Percentiles rank a stretch among this genome's conserved stretches.
Conservation (phyloP, 2,888 invertebrate genomes). For the Arenicola marina region DNA sequence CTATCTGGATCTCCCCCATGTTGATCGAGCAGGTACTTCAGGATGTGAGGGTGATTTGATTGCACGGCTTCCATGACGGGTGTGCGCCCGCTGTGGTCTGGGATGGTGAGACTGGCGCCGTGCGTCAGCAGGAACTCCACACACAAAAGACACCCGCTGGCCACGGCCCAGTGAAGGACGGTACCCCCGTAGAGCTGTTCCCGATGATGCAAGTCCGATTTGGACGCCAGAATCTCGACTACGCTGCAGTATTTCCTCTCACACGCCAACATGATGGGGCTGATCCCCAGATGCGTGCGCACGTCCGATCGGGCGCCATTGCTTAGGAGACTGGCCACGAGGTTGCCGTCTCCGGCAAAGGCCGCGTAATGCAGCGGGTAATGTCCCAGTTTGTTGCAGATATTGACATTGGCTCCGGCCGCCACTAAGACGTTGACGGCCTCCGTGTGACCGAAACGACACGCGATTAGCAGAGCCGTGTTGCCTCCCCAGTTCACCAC, state of each 20-base stretch:
- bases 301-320: conserved; percentile 15
- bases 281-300: conserved; percentile 20
- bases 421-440: conserved; percentile 7
- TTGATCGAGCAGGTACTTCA: neutral
- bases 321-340: conserved; percentile 6
- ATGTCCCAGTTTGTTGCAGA: conserved; percentile 20
- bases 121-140: conserved; percentile 9
- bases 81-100: conserved; percentile 15
- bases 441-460: conserved; percentile 12
- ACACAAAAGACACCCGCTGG: conserved; percentile 16
- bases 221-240: conserved; percentile 8
- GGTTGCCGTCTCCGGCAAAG: conserved; percentile 11
- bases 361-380: conserved; percentile 24
- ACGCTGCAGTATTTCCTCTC: conserved; percentile 16
- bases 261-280: conserved; percentile 20
- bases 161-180: conserved; percentile 21
- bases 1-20: neutral
- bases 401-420: conserved; percentile 7
- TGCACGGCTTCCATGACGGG: conserved; percentile 17
- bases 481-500: conserved; percentile 6
- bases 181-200: conserved; percentile 22
- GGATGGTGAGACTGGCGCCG: conserved; percentile 1
- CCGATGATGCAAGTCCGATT: conserved; percentile 4
- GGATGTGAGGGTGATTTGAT: conserved; percentile 9
- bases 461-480: neutral